Evolutionary conservation across 1,140 invertebrate species (phyloP).

Genomic region (Penaeus chinensis): DNA sequence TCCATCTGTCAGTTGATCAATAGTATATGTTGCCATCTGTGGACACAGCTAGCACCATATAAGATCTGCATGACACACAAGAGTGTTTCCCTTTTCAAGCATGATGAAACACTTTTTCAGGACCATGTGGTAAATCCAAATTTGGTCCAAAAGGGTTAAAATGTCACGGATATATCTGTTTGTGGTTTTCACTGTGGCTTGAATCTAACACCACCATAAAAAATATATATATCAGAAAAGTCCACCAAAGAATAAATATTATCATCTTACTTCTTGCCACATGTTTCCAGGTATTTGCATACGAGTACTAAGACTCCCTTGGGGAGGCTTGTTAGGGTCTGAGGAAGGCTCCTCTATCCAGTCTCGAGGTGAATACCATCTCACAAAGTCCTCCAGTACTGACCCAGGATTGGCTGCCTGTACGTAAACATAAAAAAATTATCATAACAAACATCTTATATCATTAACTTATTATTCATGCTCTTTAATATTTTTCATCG

Average conservation of each 20-base stretch:
- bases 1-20: no score
- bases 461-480: background rate
- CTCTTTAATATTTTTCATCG: background rate
- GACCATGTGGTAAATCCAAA: no score
- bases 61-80: no score
- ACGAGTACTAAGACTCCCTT: constrained; percentile 84
- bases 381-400: constrained; percentile 94
- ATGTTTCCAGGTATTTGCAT: constrained; percentile 96
- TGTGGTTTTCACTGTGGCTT: no score
- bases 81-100: no score
- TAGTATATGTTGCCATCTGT: no score
- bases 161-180: no score
- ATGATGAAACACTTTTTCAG: no score
- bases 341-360: constrained; percentile 75
- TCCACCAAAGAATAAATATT: background rate
- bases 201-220: background rate
- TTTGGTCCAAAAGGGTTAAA: no score
- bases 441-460: no score
- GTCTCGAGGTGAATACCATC: constrained; percentile 97
- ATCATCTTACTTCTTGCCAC: constrained; percentile 86
- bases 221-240: background rate
- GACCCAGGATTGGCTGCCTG: constrained; percentile 94
- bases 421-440: no score
- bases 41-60: no score
- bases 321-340: constrained; percentile 64